Conservation (phyloP, 2,888 invertebrate genomes). For the Trachelus tabidus region DNA sequence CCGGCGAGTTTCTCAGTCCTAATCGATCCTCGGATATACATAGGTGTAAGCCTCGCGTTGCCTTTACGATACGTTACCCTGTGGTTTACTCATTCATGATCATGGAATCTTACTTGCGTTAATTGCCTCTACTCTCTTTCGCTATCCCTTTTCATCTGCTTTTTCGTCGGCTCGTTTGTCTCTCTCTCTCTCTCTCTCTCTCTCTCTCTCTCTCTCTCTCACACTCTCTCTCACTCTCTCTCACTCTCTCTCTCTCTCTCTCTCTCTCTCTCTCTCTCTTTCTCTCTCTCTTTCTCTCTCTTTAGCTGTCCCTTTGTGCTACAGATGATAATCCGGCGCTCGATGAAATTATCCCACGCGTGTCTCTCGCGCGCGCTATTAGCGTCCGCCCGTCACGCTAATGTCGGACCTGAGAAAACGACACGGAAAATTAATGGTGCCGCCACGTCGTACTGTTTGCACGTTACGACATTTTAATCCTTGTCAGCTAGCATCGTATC, state of each 20-base stretch:
- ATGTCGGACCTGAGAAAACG: constrained; percentile 6
- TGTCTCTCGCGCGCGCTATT: not conserved
- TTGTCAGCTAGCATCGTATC: constrained; percentile 40
- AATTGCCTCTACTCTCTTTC: not conserved
- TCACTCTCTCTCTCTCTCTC: not conserved
- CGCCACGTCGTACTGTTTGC: constrained; percentile 37
- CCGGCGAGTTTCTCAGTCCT: constrained; percentile 9
- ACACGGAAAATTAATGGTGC: constrained; percentile 39
- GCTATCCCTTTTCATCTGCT: not conserved
- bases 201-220: not conserved
- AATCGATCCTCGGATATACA: not conserved
- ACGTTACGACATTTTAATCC: constrained; percentile 43
- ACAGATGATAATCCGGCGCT: not conserved
- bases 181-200: not conserved
- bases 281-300: too few relatives aligned
- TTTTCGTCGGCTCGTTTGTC: too few relatives aligned
- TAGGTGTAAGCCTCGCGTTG: not conserved
- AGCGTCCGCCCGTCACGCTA: not conserved
- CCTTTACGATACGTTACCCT: not conserved
- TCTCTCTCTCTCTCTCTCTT: not conserved
- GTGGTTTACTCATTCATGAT: not conserved
- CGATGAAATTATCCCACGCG: not conserved
- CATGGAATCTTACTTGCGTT: not conserved
- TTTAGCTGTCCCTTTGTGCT: not conserved
- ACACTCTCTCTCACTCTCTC: too few relatives aligned